Base-by-base conservation (phyloP, 2,888 invertebrate genomes). In the Tenthredo distinguenda region DNA sequence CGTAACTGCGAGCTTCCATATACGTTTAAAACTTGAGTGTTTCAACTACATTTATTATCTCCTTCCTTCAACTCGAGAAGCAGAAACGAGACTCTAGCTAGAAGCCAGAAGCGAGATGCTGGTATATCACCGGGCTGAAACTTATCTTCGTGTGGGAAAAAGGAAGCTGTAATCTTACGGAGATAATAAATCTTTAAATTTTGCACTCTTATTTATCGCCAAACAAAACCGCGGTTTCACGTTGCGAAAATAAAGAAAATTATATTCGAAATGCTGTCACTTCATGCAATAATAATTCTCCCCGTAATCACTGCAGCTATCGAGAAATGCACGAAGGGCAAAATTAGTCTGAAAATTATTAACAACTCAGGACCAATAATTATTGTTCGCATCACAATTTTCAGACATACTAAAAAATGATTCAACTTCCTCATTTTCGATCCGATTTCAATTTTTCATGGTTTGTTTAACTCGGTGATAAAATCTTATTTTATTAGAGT, bases 21-120 rank as follows among this genome's bases (percentile, higher is more conserved):
- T 26, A 40, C 43, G 72, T 40, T 74, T 15, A 10, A 12, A 74
- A 74, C 72, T 68, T 68, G 26, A 68, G 31, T 72, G 71, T 43
- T 74, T 74, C 72, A 21, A 74, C 72, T n/a, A 74, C n/a, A 74
- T 74, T 18, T 12, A 18, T 26, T 43, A 74, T 43, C n/a, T 43
- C 43, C 3, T 43, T 43, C 6, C 72, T 74, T 74, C 72, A 43
- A 21, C 72, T 9, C 12, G 21, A 21, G n/a, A 10, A 21, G 72
- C 5, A 74, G 34, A 68, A 68, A 68, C 34, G 34, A 26, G 68
- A 26, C 31, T 21, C 7, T 40, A 43, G 21, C 21, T 74, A 43
- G 5, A 40, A 26, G 21, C 15, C 18, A 21, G 18, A 74, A n/a
- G 5, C 21, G 2, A 21, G 40, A 74, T 37, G 40, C 72, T n/a